These are phyloP conservation scores for Hydropsyche tenuis DNA, from an alignment of 1,140 invertebrate species.

Conservation along the genomic window DNA sequence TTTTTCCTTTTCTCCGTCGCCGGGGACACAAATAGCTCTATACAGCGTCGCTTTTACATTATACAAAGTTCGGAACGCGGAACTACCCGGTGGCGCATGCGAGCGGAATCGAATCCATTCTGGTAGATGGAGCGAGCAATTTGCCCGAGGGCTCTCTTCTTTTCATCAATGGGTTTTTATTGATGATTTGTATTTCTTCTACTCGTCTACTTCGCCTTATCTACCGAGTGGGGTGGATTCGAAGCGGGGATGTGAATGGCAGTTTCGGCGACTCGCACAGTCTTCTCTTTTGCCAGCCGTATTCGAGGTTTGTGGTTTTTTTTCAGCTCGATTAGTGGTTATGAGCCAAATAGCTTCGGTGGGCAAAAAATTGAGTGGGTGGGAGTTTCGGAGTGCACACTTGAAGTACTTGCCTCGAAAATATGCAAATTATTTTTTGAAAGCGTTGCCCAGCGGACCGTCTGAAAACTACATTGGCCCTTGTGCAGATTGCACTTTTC, in stretches of 20 bases:
- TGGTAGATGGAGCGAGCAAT: conserved; percentile 46
- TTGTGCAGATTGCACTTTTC: too few relatives aligned
- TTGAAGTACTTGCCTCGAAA: too few relatives aligned
- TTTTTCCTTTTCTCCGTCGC: too few relatives aligned
- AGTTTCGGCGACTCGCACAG: too few relatives aligned
- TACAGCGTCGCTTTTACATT: too few relatives aligned
- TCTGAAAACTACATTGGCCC: too few relatives aligned
- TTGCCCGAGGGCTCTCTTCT: conserved; percentile 42
- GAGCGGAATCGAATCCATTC: conserved; percentile 41
- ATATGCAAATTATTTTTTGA: too few relatives aligned
- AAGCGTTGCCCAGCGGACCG: too few relatives aligned
- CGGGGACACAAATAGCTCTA: too few relatives aligned
- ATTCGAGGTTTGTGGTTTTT: conserved; percentile 15
- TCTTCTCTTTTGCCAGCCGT: conserved; percentile 33
- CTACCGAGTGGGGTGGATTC: too few relatives aligned
- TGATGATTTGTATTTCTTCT: conserved; percentile 48
- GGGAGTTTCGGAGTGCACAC: background rate
- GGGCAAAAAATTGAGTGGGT: background rate
- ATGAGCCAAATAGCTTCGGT: conserved; percentile 40
- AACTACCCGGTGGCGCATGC: conserved; percentile 4
- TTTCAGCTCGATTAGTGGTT: conserved; percentile 47
- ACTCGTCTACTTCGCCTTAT: conserved; percentile 30
- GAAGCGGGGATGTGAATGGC: too few relatives aligned
- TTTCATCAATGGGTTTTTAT: conserved; percentile 48
- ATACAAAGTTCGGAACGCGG: background rate